Evolutionary conservation across 1,140 invertebrate genomes (phyloP).

Genomic region (Pogonognathellus flavescens): DNA sequence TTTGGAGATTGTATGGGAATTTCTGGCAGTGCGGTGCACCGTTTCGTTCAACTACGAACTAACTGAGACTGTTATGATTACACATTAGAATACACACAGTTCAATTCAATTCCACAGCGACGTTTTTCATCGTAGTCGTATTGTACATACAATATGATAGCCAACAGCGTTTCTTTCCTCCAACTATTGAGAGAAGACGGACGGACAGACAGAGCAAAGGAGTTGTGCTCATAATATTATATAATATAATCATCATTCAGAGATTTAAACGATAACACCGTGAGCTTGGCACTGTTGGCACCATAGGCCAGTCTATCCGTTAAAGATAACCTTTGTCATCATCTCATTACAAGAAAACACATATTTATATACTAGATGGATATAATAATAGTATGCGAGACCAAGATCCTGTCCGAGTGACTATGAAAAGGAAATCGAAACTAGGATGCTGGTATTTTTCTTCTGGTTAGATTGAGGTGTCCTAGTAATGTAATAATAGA

Average conservation of each 20-base stretch:
- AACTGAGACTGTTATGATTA: too few species aligned
- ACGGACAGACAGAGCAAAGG: not conserved
- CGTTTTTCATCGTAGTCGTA: too few species aligned
- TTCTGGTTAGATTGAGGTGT: not conserved
- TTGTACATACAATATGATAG: too few species aligned
- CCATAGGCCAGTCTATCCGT: constrained; percentile 2
- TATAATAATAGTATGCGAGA: not conserved
- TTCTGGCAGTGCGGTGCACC: not conserved
- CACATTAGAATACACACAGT: too few species aligned
- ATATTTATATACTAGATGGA: not conserved
- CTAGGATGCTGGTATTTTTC: not conserved
- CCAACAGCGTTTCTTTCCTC: too few species aligned
- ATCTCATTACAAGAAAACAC: constrained; percentile 2
- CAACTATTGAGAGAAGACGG: not conserved
- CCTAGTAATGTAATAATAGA: too few species aligned
- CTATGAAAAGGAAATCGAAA: not conserved
- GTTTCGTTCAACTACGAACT: not conserved
- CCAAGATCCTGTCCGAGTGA: not conserved
- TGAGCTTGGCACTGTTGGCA: not conserved
- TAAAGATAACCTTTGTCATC: constrained; percentile 33
- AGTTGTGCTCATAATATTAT: not conserved
- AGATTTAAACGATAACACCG: constrained; percentile 6
- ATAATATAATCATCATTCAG: constrained; percentile 23
- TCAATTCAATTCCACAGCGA: too few species aligned
- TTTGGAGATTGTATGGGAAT: constrained; percentile 5